Evolutionary conservation across 2,113 vertebrate species (phyloP).

Genomic region (Zosterops borbonicus): DNA sequence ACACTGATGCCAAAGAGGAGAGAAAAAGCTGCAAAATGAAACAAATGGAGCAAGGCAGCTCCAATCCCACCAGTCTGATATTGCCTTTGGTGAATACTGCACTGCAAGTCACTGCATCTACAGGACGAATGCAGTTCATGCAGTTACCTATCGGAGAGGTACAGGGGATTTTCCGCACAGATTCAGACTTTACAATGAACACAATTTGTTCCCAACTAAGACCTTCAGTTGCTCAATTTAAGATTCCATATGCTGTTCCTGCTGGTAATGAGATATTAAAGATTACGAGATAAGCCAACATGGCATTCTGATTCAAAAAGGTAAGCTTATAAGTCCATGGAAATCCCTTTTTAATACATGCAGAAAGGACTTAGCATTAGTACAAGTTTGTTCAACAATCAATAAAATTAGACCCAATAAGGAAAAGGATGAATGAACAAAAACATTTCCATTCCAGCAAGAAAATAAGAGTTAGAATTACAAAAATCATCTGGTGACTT

Average conservation of each 20-base stretch:
- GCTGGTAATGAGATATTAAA: constrained; percentile 53
- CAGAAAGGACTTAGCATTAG: background rate
- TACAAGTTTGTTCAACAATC: background rate
- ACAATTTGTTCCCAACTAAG: constrained; percentile 3
- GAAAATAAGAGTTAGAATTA: background rate
- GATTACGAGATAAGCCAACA: constrained; percentile 37
- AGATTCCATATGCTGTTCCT: constrained; percentile 15
- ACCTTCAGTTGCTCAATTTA: background rate
- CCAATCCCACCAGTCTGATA: background rate
- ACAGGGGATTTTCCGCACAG: background rate
- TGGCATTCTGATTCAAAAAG: background rate
- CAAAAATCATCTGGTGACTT: background rate
- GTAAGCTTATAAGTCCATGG: background rate
- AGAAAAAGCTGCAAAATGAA: background rate
- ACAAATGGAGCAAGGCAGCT: background rate
- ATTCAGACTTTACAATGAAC: constrained; percentile 6
- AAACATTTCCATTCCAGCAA: background rate
- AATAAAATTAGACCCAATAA: background rate
- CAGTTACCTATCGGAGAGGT: background rate
- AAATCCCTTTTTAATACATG: constrained; percentile 30
- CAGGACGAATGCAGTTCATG: background rate
- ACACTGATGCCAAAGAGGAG: background rate
- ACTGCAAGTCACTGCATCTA: background rate
- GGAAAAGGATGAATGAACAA: background rate
- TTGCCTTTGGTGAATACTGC: background rate